phyloP scores from a whole-genome alignment of 2,113 vertebrate genomes.

The Apteryx mantelli region DNA sequence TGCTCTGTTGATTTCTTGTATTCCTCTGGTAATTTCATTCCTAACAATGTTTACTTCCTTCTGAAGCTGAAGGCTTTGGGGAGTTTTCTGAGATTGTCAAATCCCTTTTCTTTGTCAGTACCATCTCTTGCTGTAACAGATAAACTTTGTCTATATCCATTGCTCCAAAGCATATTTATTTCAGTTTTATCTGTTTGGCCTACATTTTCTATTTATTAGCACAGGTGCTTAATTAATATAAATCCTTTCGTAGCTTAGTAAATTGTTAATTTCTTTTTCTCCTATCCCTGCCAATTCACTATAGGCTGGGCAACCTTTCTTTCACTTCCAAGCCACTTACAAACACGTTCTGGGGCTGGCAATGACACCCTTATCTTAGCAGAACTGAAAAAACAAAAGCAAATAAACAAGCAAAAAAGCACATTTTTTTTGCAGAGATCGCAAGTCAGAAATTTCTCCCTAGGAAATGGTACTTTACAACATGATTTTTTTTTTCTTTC shows the following conservation, averaged over 20 bases:
- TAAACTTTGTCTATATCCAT: neutral
- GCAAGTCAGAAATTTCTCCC: neutral
- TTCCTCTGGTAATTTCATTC: conserved; percentile 18
- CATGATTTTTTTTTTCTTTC: neutral
- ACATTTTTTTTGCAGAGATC: neutral
- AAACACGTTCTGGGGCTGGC: neutral
- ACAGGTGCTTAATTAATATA: neutral
- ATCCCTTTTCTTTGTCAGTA: neutral
- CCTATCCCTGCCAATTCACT: neutral
- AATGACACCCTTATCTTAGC: neutral
- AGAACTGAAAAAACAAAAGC: neutral
- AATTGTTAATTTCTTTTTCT: neutral
- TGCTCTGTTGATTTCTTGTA: neutral
- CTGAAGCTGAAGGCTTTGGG: neutral
- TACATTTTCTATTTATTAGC: conserved; percentile 9
- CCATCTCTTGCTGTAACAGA: neutral
- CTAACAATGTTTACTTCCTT: conserved; percentile 1
- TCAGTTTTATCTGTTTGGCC: neutral
- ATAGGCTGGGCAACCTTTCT: neutral
- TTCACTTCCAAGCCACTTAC: neutral
- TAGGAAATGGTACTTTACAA: neutral
- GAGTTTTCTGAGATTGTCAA: neutral
- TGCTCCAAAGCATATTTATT: neutral
- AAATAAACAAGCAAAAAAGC: neutral
- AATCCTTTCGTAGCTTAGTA: neutral